Conservation (phyloP, 2,113 vertebrate species). For the Diglossa brunneiventris region DNA sequence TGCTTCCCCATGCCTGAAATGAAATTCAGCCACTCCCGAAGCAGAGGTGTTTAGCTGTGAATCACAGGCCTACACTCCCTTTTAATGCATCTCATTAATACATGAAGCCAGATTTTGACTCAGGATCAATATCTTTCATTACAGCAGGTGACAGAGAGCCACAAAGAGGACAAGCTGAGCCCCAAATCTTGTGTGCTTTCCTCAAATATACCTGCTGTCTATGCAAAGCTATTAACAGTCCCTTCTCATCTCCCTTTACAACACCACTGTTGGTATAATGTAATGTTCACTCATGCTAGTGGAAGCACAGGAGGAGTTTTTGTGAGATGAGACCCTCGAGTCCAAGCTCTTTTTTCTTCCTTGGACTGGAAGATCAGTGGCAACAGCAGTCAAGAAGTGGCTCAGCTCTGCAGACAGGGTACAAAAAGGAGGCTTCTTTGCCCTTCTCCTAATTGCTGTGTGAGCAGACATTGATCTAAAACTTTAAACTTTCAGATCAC, state of each 20-base stretch:
- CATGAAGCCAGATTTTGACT: not conserved
- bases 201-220: not conserved
- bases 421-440: not conserved
- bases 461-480: not conserved
- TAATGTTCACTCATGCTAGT: not conserved
- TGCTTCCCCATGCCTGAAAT: not conserved
- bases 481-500: not conserved
- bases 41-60: not conserved
- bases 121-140: not conserved
- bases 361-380: not conserved
- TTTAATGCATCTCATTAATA: not conserved
- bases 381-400: not conserved
- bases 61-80: not conserved
- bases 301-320: not conserved
- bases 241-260: not conserved
- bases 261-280: not conserved
- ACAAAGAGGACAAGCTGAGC: not conserved
- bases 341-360: not conserved
- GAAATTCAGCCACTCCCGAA: not conserved
- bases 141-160: not conserved
- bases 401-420: not conserved
- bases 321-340: not conserved
- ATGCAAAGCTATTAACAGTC: not conserved
- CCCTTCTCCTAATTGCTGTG: not conserved
- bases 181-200: not conserved